phyloP scores from a whole-genome alignment of 2,888 invertebrate genomes.

The Hirudinaria manillensis region DNA sequence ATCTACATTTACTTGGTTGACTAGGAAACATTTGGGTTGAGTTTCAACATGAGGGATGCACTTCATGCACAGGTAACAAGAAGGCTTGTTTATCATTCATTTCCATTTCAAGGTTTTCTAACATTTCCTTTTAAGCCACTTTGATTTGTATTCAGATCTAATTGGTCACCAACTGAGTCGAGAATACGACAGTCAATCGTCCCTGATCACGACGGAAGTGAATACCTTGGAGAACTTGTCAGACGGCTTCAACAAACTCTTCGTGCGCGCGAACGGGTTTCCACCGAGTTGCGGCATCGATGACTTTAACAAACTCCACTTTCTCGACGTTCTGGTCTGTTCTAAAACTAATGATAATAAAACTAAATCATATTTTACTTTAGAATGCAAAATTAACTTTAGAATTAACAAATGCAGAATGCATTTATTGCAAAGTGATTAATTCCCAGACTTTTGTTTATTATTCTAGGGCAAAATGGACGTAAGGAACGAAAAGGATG shows the following conservation, averaged over 20 bases:
- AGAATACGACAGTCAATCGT: not conserved
- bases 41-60: slow-evolving; percentile 2
- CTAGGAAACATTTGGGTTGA: slow-evolving; percentile 19
- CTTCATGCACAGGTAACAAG: slow-evolving; percentile 1
- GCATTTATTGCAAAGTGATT: too few relatives aligned
- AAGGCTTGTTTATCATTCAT: not conserved
- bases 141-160: slow-evolving; percentile 3
- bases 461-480: not conserved
- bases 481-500: not conserved
- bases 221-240: too few relatives aligned
- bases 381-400: not conserved
- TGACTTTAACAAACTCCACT: slow-evolving; percentile 1
- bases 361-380: not conserved
- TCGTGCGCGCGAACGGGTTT: not conserved
- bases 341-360: not conserved
- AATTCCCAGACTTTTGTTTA: too few relatives aligned
- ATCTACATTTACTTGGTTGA: not conserved
- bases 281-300: not conserved
- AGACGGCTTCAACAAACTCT: not conserved
- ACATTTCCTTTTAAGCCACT: not conserved
- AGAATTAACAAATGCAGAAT: too few relatives aligned
- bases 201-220: not conserved
- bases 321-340: slow-evolving; percentile 9
- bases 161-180: not conserved
- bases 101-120: not conserved